Conservation (phyloP, 2,113 vertebrate species). For the Podarcis cretensis region DNA sequence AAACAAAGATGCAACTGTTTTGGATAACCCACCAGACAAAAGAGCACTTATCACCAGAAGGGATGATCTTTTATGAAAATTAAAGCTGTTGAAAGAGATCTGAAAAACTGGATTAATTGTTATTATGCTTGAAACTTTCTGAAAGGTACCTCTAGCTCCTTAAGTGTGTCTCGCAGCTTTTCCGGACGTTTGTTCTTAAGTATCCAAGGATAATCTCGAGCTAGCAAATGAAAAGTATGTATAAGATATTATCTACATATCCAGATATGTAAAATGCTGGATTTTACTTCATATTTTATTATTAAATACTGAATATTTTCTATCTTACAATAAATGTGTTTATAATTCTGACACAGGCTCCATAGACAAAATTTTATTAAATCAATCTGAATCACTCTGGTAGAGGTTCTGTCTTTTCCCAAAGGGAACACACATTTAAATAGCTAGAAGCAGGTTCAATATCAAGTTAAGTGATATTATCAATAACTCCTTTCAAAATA, state of each 20-base stretch:
- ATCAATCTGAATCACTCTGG: neutral
- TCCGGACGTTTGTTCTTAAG: conserved; percentile 89
- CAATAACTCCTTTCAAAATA: too few species aligned
- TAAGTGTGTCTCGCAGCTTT: conserved; percentile 91
- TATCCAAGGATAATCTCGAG: conserved; percentile 90
- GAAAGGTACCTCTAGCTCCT: conserved; percentile 93
- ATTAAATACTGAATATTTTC: neutral
- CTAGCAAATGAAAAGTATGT: conserved; percentile 74
- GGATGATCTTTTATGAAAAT: conserved; percentile 89
- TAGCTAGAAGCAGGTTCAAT: neutral
- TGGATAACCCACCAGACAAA: conserved; percentile 77
- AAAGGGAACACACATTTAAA: neutral
- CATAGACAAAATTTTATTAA: neutral
- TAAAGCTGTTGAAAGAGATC: conserved; percentile 90
- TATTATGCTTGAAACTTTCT: conserved; percentile 81
- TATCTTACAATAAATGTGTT: neutral
- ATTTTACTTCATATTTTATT: neutral
- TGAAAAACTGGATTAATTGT: conserved; percentile 86
- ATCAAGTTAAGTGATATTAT: too few species aligned
- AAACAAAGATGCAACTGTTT: conserved; percentile 91
- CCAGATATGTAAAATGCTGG: neutral
- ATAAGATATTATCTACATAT: conserved; percentile 47
- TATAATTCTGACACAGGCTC: neutral
- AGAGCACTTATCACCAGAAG: conserved; percentile 82
- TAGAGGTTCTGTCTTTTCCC: too few species aligned